Evolutionary conservation across 2,888 invertebrate genomes (phyloP).

Genomic region (Nudaria mundana): DNA sequence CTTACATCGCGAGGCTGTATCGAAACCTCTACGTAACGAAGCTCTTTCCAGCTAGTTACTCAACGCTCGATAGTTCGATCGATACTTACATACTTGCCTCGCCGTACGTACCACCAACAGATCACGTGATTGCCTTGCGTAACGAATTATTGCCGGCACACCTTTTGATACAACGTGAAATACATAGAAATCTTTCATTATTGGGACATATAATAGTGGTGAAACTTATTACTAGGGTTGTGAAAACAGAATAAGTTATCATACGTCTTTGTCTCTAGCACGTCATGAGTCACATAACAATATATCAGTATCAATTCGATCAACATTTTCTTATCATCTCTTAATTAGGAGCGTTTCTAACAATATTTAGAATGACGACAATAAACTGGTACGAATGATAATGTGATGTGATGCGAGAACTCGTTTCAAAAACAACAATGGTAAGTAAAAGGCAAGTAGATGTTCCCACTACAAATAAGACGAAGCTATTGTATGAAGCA

Average conservation of each 20-base stretch:
- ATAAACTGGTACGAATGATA: conserved; percentile 29
- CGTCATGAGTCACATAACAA: conserved; percentile 19
- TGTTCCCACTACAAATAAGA: conserved; percentile 56
- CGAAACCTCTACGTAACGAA: conserved; percentile 78
- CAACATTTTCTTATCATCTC: conserved; percentile 2
- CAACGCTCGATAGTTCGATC: conserved; percentile 74
- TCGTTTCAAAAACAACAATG: conserved; percentile 48
- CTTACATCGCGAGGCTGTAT: conserved; percentile 79
- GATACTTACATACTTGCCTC: conserved; percentile 59
- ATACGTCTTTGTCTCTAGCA: conserved; percentile 22
- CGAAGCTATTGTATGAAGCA: conserved; percentile 48
- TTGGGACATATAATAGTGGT: conserved; percentile 57
- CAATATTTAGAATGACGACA: conserved; percentile 17
- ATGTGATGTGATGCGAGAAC: conserved; percentile 29
- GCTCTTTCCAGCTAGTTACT: conserved; percentile 77
- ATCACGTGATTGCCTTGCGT: conserved; percentile 74
- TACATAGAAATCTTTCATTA: conserved; percentile 68
- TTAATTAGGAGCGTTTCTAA: conserved; percentile 5
- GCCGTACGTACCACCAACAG: conserved; percentile 58
- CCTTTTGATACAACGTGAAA: conserved; percentile 68
- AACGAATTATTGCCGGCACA: conserved; percentile 66
- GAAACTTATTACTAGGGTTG: conserved; percentile 50
- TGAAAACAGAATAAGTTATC: conserved; percentile 43
- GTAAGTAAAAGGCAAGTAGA: conserved; percentile 61
- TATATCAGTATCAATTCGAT: conserved; percentile 4